Conservation (phyloP, 2,113 vertebrate species). For the Sinosuthora webbiana region DNA sequence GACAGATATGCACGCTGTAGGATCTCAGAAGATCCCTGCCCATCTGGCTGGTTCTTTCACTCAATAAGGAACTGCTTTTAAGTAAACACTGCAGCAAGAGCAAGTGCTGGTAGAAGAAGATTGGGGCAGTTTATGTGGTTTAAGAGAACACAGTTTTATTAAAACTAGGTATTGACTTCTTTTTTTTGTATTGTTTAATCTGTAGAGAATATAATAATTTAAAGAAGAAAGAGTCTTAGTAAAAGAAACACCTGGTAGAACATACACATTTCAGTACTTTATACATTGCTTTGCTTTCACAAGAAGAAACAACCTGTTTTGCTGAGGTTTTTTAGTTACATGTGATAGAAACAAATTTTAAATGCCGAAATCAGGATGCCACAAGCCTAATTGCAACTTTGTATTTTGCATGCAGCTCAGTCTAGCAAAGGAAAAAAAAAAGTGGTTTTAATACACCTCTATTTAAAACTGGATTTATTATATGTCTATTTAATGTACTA, state of each 20-base stretch:
- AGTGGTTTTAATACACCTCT: neutral
- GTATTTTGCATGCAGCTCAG: neutral
- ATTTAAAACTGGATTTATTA: neutral
- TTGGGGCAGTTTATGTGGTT: neutral
- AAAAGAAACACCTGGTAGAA: neutral
- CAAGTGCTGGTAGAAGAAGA: neutral
- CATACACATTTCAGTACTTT: neutral
- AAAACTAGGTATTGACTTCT: neutral
- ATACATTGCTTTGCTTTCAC: neutral
- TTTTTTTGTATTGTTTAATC: neutral
- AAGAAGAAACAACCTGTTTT: neutral
- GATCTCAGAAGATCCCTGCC: neutral
- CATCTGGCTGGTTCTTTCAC: neutral
- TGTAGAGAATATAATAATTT: neutral
- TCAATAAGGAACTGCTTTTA: neutral
- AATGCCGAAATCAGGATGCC: neutral
- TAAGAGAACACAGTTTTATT: neutral
- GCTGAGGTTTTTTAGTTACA: neutral
- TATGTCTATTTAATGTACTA: neutral
- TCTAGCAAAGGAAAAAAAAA: neutral
- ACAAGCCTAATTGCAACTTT: neutral
- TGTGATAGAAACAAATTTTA: neutral
- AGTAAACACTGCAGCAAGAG: neutral
- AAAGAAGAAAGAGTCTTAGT: neutral
- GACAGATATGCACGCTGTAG: fast-evolving